phyloP scores from a whole-genome alignment of 1,140 invertebrate species.

The Harpegnathos saltator region DNA sequence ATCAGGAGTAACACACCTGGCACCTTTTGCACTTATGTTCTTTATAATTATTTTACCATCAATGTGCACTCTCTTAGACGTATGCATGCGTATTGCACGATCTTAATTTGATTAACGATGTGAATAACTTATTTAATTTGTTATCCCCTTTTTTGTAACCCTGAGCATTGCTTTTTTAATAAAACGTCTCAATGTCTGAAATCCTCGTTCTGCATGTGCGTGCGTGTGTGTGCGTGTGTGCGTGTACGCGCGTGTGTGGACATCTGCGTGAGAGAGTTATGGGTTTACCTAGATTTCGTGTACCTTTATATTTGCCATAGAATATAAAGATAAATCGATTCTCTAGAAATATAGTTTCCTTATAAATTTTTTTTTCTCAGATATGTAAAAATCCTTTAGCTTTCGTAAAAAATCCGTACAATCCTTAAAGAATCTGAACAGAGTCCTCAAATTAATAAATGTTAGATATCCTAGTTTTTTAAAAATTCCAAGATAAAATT shows the following conservation, averaged over 20 bases:
- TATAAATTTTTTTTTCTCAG: constrained; percentile 18
- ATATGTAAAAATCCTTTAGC: no score
- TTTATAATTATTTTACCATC: constrained; percentile 15
- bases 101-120: constrained; percentile 38
- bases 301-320: neutral
- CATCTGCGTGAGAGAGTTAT: neutral
- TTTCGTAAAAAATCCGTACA: no score
- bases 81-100: constrained; percentile 51
- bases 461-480: no score
- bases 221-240: neutral
- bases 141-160: constrained; percentile 3
- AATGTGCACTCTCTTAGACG: constrained; percentile 22
- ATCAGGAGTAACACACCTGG: neutral
- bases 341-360: constrained; percentile 17
- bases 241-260: neutral
- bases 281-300: neutral
- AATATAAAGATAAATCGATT: neutral
- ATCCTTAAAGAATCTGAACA: no score
- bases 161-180: constrained; percentile 29
- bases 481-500: no score
- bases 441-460: no score
- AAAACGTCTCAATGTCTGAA: constrained; percentile 25
- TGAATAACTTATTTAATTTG: constrained; percentile 29
- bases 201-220: constrained; percentile 16
- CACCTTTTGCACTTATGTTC: neutral